Base-by-base conservation (phyloP, 2,113 vertebrate species). In the Hydrochoerus hydrochaeris region DNA sequence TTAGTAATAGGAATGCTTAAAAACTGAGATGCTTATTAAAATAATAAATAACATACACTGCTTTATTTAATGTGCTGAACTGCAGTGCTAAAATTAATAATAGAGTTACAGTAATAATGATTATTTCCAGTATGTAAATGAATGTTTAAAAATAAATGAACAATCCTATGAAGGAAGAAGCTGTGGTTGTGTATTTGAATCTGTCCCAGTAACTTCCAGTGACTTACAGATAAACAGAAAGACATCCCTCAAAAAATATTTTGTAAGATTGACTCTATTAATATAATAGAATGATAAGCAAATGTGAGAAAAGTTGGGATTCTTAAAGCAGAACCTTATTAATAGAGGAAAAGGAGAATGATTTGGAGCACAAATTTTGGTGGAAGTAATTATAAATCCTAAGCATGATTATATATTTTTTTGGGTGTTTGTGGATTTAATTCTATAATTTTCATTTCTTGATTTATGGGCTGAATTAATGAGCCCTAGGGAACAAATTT, bases 381-480 rank as follows among this genome's bases (percentile, higher is more conserved):
- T 63, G 32, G 60, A 97, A 96, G 44, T 30, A 95, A n/a, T 83
- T 77, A 10, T 69, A 71, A 67, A 97, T 87, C 32, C 28, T 80
- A 96, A 96, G 35, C 95, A 94, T 30, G n/a, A 85, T 71, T 89
- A 75, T 11, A 67, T 95, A 88, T 63, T 87, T 49, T 4, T n/a
- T 92, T 89, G 60, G 69, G 88, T 94, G 91, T 26, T 0, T 17
- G 86, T 93, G 52, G 57, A 73, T 71, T 35, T 87, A 89, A 85
- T 93, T 83, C 91, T 88, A 65, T 83, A 65, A 90, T 85, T 69
- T 73, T 84, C 80, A 85, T n/a, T 20, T 65, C 20, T 81, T 85
- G 69, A 75, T 97, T 98, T 92, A 81, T 94, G 78, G 95, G 60
- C 93, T 97, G 54, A 96, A 97, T 75, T 62, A 92, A 91, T 96